Evolutionary conservation across 2,888 invertebrate species (phyloP).

Genomic region (Hybos culiciformis): DNA sequence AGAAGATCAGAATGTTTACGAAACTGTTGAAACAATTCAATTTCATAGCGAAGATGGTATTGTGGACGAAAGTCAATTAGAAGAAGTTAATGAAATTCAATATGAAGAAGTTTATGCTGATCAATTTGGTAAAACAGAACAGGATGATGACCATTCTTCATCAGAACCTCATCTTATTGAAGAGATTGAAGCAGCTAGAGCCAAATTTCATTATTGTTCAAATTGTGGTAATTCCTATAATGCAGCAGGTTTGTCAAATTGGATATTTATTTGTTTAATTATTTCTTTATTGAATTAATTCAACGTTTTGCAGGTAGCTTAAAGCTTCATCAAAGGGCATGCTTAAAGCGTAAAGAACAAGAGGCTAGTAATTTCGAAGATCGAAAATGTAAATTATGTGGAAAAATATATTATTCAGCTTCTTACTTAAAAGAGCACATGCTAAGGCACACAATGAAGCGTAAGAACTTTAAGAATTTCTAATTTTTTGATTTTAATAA

Average conservation of each 20-base stretch:
- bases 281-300: not conserved
- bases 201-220: conserved; percentile 32
- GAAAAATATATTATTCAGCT: conserved; percentile 33
- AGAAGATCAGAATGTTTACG: too few species aligned
- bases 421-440: conserved; percentile 33
- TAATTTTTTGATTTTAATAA: too few species aligned
- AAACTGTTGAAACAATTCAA: too few species aligned
- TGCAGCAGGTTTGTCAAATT: conserved; percentile 23
- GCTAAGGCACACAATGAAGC: conserved; percentile 32
- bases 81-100: not conserved
- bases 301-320: conserved; percentile 19
- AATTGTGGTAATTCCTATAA: conserved; percentile 35
- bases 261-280: not conserved
- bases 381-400: conserved; percentile 31
- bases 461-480: too few species aligned
- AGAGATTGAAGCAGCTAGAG: not conserved
- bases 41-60: too few species aligned
- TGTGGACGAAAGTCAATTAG: not conserved
- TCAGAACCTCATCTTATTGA: not conserved
- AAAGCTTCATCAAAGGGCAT: conserved; percentile 33
- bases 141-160: too few species aligned
- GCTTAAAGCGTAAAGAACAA: conserved; percentile 26
- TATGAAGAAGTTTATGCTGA: not conserved
- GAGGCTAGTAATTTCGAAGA: conserved; percentile 27
- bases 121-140: too few species aligned